Evolutionary conservation across 2,113 vertebrate genomes (phyloP).

Genomic region (Centrocercus urophasianus): DNA sequence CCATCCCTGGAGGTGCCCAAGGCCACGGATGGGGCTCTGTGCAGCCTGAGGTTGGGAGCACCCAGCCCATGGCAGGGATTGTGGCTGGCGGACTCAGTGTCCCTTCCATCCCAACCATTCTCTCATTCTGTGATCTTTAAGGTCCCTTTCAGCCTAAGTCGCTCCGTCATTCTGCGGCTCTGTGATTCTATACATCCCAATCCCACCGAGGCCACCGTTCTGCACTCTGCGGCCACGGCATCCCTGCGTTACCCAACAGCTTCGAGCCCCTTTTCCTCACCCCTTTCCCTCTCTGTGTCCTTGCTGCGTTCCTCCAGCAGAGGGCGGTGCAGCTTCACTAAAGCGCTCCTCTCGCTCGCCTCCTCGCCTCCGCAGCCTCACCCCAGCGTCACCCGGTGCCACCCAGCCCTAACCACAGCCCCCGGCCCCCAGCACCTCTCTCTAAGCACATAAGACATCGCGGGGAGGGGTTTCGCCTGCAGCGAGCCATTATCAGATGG

Average conservation of each 20-base stretch:
- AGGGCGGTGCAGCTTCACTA: slow-evolving; percentile 60
- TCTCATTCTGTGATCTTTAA: neutral
- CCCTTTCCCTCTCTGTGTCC: neutral
- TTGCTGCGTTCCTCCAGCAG: slow-evolving; percentile 64
- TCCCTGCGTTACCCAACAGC: too few relatives aligned
- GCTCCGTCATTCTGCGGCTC: neutral
- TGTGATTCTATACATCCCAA: neutral
- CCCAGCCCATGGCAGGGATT: too few relatives aligned
- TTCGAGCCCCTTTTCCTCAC: too few relatives aligned
- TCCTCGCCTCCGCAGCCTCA: neutral
- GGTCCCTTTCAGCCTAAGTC: neutral
- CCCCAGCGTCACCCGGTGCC: neutral
- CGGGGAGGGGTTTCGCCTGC: neutral
- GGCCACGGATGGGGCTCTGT: too few relatives aligned
- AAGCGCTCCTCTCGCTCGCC: neutral
- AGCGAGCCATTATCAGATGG: neutral
- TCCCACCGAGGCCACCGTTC: neutral
- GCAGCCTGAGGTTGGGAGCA: too few relatives aligned
- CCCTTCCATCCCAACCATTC: too few relatives aligned
- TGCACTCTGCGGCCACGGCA: neutral
- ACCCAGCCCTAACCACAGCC: neutral
- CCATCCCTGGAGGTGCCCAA: too few relatives aligned
- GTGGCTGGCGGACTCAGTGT: too few relatives aligned
- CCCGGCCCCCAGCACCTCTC: neutral
- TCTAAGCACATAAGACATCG: too few relatives aligned